Conservation (phyloP, 1,140 invertebrate species). For the Euura saliciscinereae region DNA sequence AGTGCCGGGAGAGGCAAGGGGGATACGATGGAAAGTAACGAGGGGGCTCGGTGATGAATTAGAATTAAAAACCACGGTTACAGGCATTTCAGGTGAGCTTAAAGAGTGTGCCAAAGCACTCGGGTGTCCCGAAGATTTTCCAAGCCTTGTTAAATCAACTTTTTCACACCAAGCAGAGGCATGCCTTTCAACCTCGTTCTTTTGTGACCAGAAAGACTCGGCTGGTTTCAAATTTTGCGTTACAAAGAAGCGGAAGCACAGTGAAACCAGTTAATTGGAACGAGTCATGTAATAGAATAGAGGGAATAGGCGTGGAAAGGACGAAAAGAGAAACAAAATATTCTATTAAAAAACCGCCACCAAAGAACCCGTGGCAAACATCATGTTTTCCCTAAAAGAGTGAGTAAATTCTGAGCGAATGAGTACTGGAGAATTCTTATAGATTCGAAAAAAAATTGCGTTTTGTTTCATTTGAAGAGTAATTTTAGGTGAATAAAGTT, state of each 20-base stretch:
- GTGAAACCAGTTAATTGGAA: slow-evolving; percentile 2
- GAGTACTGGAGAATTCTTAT: too few relatives aligned
- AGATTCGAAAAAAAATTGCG: too few relatives aligned
- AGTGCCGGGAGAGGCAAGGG: slow-evolving; percentile 35
- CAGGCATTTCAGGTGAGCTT: slow-evolving; percentile 55
- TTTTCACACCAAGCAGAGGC: background rate
- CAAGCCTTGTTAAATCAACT: background rate
- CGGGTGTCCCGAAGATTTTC: slow-evolving; percentile 36
- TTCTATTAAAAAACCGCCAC: slow-evolving; percentile 18
- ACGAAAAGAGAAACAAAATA: slow-evolving; percentile 9
- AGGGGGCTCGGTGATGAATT: slow-evolving; percentile 26
- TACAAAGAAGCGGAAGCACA: slow-evolving; percentile 2
- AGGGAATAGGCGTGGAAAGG: slow-evolving; percentile 9
- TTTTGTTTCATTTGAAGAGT: too few relatives aligned
- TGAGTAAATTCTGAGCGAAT: too few relatives aligned
- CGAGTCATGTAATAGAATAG: slow-evolving; percentile 10
- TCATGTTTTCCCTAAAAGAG: background rate
- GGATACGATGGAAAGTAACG: slow-evolving; percentile 39
- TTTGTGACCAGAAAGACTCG: background rate
- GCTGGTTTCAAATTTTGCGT: background rate
- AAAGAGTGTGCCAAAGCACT: slow-evolving; percentile 46
- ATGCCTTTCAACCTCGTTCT: slow-evolving; percentile 37
- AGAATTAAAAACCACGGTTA: slow-evolving; percentile 31
- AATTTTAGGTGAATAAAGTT: too few relatives aligned
- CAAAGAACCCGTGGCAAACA: slow-evolving; percentile 9